phyloP scores from a whole-genome alignment of 1,140 invertebrate genomes.

The Scaptomyza pallida region DNA sequence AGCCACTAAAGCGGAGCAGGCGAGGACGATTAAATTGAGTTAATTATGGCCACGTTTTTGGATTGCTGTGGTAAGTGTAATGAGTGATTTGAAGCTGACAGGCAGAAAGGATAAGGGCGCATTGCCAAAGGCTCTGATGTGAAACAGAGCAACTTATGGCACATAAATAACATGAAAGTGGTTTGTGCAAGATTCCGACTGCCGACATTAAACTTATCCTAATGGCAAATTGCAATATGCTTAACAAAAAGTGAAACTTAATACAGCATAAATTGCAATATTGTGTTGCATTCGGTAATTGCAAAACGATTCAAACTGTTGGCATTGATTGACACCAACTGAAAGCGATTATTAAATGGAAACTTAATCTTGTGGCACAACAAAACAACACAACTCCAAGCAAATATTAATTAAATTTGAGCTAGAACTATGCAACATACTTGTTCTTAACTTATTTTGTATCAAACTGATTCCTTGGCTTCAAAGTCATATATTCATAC shows the following conservation, averaged over 20 bases:
- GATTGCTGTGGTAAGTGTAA: constrained; percentile 50
- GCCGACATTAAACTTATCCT: constrained; percentile 26
- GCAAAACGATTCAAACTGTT: constrained; percentile 14
- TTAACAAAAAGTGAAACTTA: constrained; percentile 17
- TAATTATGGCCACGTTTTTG: constrained; percentile 71
- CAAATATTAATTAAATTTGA: neutral
- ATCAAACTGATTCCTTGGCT: neutral
- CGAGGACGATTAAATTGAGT: constrained; percentile 73
- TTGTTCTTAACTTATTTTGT: too few species aligned
- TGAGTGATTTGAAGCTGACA: constrained; percentile 48
- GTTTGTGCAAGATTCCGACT: neutral
- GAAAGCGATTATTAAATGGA: neutral
- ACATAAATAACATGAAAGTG: constrained; percentile 48
- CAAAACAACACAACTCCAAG: neutral
- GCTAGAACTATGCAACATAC: neutral
- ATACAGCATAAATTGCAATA: neutral
- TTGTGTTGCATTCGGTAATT: constrained; percentile 1
- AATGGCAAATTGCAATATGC: constrained; percentile 6
- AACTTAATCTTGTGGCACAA: neutral
- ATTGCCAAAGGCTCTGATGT: constrained; percentile 20
- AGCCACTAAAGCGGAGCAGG: constrained; percentile 69
- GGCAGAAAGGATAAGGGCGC: neutral
- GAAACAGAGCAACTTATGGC: constrained; percentile 34
- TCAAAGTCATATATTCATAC: constrained; percentile 4
- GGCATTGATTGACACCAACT: neutral